These are phyloP conservation scores for Penaeus japonicus DNA, from an alignment of 1,140 invertebrate species.

Conservation along the genomic window DNA sequence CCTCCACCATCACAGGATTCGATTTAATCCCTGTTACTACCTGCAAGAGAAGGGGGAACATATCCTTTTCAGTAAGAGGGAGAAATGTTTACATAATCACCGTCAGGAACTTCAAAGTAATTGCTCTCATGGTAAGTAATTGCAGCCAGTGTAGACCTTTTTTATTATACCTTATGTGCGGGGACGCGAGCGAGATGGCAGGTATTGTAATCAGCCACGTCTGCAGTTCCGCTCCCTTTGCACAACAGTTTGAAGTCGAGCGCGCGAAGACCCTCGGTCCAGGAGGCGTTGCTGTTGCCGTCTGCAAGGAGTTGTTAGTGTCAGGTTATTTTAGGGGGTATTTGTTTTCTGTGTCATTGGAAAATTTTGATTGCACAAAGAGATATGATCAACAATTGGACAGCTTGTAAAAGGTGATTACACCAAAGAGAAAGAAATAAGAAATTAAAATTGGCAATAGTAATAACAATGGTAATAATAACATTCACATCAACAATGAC, in stretches of 20 bases:
- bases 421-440: no score
- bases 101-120: neutral
- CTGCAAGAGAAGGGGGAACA: slow-evolving; percentile 58
- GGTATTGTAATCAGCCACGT: slow-evolving; percentile 71
- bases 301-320: neutral
- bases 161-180: slow-evolving; percentile 36
- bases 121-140: neutral
- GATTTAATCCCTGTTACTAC: slow-evolving; percentile 66
- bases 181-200: slow-evolving; percentile 61
- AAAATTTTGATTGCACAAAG: no score
- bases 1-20: slow-evolving; percentile 64
- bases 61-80: neutral
- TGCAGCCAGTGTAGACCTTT: slow-evolving; percentile 59
- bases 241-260: slow-evolving; percentile 65
- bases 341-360: no score
- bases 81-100: neutral
- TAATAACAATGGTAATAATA: no score
- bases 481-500: no score
- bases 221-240: slow-evolving; percentile 66
- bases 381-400: no score
- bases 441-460: no score
- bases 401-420: no score
- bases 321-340: neutral
- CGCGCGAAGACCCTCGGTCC: slow-evolving; percentile 39
- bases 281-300: slow-evolving; percentile 40